Percentiles rank a stretch among this genome's conserved stretches.
Evolutionary conservation across 2,797 vertebrate genomes (phyloP).

Genomic region (Takifugu rubripes): DNA sequence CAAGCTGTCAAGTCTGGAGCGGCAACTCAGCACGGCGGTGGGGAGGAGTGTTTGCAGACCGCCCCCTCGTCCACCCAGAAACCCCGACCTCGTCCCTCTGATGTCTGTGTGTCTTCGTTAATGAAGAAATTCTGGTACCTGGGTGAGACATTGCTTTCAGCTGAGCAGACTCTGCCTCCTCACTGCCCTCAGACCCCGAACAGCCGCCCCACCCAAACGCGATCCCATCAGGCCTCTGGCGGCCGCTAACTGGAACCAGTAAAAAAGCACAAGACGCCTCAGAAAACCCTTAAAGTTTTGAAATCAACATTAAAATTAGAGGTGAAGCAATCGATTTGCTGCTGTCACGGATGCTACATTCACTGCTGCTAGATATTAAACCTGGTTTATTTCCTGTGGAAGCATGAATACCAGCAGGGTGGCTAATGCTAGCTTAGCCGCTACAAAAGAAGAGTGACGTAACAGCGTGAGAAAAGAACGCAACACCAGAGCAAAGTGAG

Average conservation of each 20-base stretch:
- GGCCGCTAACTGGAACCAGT: background rate
- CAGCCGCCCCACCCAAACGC: slow-evolving; percentile 39
- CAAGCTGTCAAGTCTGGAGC: slow-evolving; percentile 70
- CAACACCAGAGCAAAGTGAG: too few species aligned
- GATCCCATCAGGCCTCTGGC: slow-evolving; percentile 31
- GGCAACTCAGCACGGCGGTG: slow-evolving; percentile 49
- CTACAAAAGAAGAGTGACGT: too few species aligned
- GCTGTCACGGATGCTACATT: too few species aligned
- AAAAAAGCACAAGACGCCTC: too few species aligned
- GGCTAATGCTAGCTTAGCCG: too few species aligned
- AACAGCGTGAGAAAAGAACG: too few species aligned
- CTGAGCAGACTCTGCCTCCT: slow-evolving; percentile 73
- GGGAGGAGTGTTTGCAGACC: slow-evolving; percentile 74
- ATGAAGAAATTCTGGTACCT: slow-evolving; percentile 84
- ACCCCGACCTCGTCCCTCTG: slow-evolving; percentile 66
- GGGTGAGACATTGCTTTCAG: slow-evolving; percentile 82
- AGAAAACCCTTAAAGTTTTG: too few species aligned
- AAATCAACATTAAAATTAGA: too few species aligned
- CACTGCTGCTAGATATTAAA: too few species aligned
- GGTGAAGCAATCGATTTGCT: too few species aligned
- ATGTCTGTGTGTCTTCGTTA: slow-evolving; percentile 82
- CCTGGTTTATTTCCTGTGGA: too few species aligned
- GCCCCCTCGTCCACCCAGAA: slow-evolving; percentile 44
- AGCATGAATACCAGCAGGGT: too few species aligned
- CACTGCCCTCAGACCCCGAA: slow-evolving; percentile 48